Conservation (phyloP, 2,797 vertebrate species). For the Centropyge bicolor region DNA sequence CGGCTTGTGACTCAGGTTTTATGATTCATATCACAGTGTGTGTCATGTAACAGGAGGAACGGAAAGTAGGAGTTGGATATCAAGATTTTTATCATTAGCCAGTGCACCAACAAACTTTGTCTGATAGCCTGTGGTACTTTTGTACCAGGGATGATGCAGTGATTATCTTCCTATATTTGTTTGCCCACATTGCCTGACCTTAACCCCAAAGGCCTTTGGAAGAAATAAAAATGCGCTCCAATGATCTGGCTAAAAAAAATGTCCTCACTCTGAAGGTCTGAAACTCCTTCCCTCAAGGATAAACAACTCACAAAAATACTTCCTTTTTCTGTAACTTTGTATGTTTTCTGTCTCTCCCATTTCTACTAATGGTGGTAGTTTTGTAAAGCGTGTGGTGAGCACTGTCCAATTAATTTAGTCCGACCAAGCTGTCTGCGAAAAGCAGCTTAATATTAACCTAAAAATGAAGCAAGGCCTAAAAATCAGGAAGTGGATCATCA, state of each 20-base stretch:
- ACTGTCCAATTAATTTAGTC: conserved; percentile 1
- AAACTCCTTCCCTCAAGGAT: neutral
- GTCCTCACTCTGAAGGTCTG: conserved; percentile 6
- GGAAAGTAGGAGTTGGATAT: conserved; percentile 46
- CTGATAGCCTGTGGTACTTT: conserved; percentile 11
- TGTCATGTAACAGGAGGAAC: conserved; percentile 54
- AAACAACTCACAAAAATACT: neutral
- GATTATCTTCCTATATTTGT: conserved; percentile 11
- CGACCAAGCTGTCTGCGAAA: neutral
- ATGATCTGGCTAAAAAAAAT: neutral
- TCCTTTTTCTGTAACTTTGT: neutral
- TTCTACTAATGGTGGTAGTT: neutral
- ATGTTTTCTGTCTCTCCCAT: neutral
- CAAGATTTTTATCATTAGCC: conserved; percentile 33
- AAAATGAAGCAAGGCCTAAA: conserved; percentile 13
- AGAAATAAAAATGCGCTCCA: neutral
- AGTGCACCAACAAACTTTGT: neutral
- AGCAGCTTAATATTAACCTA: conserved; percentile 24
- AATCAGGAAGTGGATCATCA: conserved; percentile 8
- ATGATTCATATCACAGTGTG: conserved; percentile 62
- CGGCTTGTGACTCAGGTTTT: conserved; percentile 59
- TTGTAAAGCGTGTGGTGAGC: neutral
- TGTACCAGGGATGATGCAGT: conserved; percentile 1
- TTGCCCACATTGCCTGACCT: neutral
- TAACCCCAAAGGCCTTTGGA: neutral